phyloP scores from a whole-genome alignment of 2,888 invertebrate genomes.

The Bhutanitis thaidina region DNA sequence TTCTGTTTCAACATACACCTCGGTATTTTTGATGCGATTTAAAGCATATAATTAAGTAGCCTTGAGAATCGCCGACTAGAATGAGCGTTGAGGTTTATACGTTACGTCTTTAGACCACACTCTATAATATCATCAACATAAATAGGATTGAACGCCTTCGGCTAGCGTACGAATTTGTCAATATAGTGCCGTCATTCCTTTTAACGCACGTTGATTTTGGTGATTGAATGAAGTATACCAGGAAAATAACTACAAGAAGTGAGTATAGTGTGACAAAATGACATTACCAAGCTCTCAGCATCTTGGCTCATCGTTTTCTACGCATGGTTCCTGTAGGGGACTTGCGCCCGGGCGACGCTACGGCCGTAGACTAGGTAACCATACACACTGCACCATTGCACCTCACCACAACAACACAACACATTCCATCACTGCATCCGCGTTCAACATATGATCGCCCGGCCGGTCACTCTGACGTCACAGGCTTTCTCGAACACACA shows the following conservation, averaged over 20 bases:
- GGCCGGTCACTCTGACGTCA: conserved; percentile 74
- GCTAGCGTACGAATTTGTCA: conserved; percentile 37
- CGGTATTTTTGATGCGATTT: neutral
- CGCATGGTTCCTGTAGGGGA: conserved; percentile 79
- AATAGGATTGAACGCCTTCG: conserved; percentile 41
- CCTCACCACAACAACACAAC: conserved; percentile 71
- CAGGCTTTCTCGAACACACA: conserved; percentile 69
- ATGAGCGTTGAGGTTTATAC: conserved; percentile 26
- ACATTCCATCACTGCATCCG: conserved; percentile 80
- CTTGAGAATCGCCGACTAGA: conserved; percentile 43
- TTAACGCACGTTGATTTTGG: conserved; percentile 19
- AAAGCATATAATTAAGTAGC: conserved; percentile 23
- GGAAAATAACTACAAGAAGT: neutral
- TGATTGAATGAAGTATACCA: neutral
- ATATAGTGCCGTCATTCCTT: conserved; percentile 33
- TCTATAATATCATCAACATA: conserved; percentile 62
- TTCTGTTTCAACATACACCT: too few species aligned
- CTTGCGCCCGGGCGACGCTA: conserved; percentile 62
- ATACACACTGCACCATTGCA: conserved; percentile 62
- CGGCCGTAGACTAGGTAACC: conserved; percentile 57
- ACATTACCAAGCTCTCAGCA: conserved; percentile 86
- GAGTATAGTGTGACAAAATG: conserved; percentile 45
- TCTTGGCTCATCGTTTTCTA: conserved; percentile 85
- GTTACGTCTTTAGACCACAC: conserved; percentile 35
- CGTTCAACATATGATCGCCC: conserved; percentile 76